A percentile compares a stretch with the other conserved stretches of the same genome.
Evolutionary conservation across 2,888 invertebrate species (phyloP).

Genomic region (Eristalis arbustorum): DNA sequence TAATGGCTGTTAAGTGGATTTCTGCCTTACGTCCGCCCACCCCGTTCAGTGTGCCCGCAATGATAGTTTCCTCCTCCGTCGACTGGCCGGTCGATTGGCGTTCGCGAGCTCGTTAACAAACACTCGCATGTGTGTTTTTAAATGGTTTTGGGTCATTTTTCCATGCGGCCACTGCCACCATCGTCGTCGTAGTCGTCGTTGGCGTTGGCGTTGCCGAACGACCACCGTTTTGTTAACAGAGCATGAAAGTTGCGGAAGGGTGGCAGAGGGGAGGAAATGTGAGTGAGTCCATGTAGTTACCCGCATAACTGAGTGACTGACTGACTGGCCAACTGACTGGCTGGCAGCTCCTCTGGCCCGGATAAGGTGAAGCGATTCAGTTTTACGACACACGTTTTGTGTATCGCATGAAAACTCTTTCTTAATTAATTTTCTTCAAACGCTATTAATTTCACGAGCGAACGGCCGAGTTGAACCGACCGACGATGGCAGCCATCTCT

Average conservation of each 20-base stretch:
- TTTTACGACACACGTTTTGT: slow-evolving; percentile 34
- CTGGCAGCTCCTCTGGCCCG: background rate
- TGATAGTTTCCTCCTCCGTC: background rate
- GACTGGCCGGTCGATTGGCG: background rate
- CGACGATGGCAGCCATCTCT: too few species aligned
- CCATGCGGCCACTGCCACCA: background rate
- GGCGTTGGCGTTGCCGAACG: background rate
- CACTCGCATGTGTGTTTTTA: slow-evolving; percentile 1
- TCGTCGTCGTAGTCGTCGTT: background rate
- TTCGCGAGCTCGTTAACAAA: background rate
- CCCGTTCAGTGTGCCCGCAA: background rate
- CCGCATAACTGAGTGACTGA: background rate
- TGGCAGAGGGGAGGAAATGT: background rate
- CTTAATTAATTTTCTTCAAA: slow-evolving; percentile 42
- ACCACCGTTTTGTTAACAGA: slow-evolving; percentile 42
- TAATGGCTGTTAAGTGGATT: slow-evolving; percentile 53
- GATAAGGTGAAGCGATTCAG: slow-evolving; percentile 26
- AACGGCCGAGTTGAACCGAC: background rate
- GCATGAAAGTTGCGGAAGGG: slow-evolving; percentile 32
- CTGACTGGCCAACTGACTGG: background rate
- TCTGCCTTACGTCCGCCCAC: background rate
- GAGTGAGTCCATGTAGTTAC: background rate
- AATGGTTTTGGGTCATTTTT: slow-evolving; percentile 38
- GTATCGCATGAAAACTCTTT: slow-evolving; percentile 17
- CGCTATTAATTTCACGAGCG: slow-evolving; percentile 29